Percentiles rank a stretch among this genome's conserved stretches.
phyloP scores from a whole-genome alignment of 2,113 vertebrate genomes.

The Lagopus muta region DNA sequence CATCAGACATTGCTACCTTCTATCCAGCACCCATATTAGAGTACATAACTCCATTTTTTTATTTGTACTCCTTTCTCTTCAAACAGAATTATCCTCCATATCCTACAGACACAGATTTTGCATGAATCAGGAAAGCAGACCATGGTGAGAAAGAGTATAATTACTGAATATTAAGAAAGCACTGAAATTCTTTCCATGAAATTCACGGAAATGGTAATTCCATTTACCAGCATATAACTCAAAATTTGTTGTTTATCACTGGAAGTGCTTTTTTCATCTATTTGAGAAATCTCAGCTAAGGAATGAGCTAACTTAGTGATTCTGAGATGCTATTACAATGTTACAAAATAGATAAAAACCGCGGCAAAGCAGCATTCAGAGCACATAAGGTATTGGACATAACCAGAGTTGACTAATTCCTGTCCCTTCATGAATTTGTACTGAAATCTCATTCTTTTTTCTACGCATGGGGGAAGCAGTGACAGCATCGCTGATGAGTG shows the following conservation, averaged over 20 bases:
- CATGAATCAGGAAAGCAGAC: background rate
- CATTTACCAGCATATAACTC: background rate
- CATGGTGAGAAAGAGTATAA: fast-evolving
- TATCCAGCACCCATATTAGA: background rate
- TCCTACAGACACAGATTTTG: background rate
- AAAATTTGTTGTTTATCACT: background rate
- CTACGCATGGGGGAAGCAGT: background rate
- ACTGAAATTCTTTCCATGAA: background rate
- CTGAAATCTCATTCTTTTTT: background rate
- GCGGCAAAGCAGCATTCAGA: background rate
- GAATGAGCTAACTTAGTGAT: background rate
- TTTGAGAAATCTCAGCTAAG: background rate
- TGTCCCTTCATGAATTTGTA: background rate
- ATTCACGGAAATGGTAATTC: too few relatives aligned
- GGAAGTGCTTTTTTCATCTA: background rate
- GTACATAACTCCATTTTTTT: background rate
- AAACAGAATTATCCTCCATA: background rate
- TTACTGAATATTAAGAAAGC: background rate
- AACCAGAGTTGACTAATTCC: background rate
- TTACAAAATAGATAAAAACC: background rate
- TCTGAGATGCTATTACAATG: background rate
- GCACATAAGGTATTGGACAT: background rate
- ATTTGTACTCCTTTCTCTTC: background rate
- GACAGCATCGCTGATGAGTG: background rate
- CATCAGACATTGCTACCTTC: background rate